phyloP scores from a whole-genome alignment of 1,140 invertebrate species.

The Sesamia nonagrioides region DNA sequence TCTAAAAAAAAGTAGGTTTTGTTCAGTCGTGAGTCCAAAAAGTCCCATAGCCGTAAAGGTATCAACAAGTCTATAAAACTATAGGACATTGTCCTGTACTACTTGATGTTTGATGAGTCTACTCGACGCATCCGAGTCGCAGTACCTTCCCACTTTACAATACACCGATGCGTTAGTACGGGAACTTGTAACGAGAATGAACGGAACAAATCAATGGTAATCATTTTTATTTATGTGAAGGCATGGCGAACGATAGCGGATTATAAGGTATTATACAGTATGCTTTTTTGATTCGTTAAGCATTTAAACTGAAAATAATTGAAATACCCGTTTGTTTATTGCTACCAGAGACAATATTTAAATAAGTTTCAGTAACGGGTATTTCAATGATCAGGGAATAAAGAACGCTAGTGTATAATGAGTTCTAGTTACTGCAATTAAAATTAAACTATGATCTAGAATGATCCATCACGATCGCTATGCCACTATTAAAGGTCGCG shows the following conservation, averaged over 20 bases:
- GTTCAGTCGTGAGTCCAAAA: conserved; percentile 29
- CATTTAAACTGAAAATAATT: background rate
- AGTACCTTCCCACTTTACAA: conserved; percentile 49
- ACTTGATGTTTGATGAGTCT: conserved; percentile 24
- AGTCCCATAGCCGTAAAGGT: background rate
- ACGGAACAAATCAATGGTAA: conserved; percentile 49
- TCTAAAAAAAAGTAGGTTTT: background rate
- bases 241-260: conserved; percentile 17
- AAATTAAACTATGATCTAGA: conserved; percentile 2
- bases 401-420: background rate
- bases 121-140: conserved; percentile 28
- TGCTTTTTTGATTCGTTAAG: background rate
- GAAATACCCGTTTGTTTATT: conserved; percentile 12
- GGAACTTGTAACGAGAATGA: conserved; percentile 69
- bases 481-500: background rate
- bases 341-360: background rate
- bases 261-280: background rate
- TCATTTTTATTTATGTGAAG: conserved; percentile 51
- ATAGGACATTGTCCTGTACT: conserved; percentile 25
- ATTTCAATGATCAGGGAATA: background rate
- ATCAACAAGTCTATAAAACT: conserved; percentile 20
- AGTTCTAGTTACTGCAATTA: conserved; percentile 1
- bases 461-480: conserved; percentile 23
- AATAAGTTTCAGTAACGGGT: background rate
- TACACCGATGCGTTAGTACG: conserved; percentile 68